Evolutionary conservation across 2,797 vertebrate genomes (phyloP).

Genomic region (Phyllotis vaccarum): DNA sequence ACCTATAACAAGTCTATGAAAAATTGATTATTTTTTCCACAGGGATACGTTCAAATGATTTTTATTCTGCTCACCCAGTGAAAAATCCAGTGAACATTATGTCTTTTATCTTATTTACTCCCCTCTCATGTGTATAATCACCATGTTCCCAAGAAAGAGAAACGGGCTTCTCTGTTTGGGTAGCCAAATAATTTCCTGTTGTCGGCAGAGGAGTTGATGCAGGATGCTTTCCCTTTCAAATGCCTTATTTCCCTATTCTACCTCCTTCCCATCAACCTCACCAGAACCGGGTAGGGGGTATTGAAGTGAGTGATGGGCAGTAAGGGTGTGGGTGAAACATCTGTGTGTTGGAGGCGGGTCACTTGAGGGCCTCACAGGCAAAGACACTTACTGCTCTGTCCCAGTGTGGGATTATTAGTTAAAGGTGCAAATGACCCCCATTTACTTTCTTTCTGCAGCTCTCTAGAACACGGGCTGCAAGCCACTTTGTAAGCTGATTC

Average conservation of each 20-base stretch:
- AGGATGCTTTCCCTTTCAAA: slow-evolving; percentile 64
- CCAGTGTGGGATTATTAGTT: not conserved
- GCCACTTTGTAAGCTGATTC: not conserved
- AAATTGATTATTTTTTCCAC: slow-evolving; percentile 84
- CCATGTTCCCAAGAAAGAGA: slow-evolving; percentile 64
- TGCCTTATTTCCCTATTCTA: not conserved
- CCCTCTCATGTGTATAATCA: slow-evolving; percentile 52
- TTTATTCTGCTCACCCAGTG: slow-evolving; percentile 74
- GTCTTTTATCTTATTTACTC: slow-evolving; percentile 72
- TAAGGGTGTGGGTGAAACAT: no score
- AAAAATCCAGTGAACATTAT: slow-evolving; percentile 12
- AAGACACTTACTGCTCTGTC: not conserved
- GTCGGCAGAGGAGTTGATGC: not conserved
- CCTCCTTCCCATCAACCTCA: not conserved
- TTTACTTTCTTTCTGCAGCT: not conserved
- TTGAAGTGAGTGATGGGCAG: not conserved
- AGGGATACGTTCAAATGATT: slow-evolving; percentile 75
- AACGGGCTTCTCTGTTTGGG: slow-evolving; percentile 29
- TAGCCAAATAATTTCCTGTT: slow-evolving; percentile 58
- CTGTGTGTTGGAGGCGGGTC: accelerated
- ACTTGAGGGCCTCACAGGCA: not conserved
- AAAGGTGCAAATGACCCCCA: not conserved
- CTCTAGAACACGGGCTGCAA: not conserved
- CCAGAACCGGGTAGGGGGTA: not conserved
- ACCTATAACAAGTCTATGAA: slow-evolving; percentile 83